These are phyloP conservation scores for Danionella cerebrum DNA, from an alignment of 2,113 vertebrate species.

Conservation along the genomic window DNA sequence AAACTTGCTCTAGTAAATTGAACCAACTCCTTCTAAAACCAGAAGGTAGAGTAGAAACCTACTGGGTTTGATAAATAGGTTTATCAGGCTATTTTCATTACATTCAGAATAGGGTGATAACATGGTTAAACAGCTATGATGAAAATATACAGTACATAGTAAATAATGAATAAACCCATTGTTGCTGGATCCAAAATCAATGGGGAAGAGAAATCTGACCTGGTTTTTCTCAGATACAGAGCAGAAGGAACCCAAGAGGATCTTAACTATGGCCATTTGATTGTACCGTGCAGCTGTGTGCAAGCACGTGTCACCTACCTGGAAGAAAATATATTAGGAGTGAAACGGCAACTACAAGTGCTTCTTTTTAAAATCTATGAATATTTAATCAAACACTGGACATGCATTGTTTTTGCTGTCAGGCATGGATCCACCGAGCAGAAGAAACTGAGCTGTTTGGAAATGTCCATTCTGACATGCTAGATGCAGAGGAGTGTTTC, in stretches of 20 bases:
- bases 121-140: too few species aligned
- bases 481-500: conserved; percentile 85
- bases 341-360: too few species aligned
- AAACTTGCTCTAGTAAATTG: too few species aligned
- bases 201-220: conserved; percentile 64
- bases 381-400: too few species aligned
- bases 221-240: conserved; percentile 81
- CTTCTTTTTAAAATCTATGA: too few species aligned
- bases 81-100: too few species aligned
- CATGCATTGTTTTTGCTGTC: conserved; percentile 84
- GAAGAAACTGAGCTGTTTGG: conserved; percentile 72
- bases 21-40: too few species aligned
- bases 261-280: conserved; percentile 76
- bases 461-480: conserved; percentile 85
- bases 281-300: conserved; percentile 86
- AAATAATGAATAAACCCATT: background rate
- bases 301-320: conserved; percentile 85
- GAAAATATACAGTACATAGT: too few species aligned
- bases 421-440: conserved; percentile 76
- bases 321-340: conserved; percentile 56
- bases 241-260: conserved; percentile 80
- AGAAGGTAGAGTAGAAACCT: too few species aligned
- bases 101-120: too few species aligned
- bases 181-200: background rate
- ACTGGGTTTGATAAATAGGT: too few species aligned